Evolutionary conservation across 2,888 invertebrate genomes (phyloP), one percentile per base, ranked within the genome.

Genomic region (Tachystola acroxantha): DNA sequence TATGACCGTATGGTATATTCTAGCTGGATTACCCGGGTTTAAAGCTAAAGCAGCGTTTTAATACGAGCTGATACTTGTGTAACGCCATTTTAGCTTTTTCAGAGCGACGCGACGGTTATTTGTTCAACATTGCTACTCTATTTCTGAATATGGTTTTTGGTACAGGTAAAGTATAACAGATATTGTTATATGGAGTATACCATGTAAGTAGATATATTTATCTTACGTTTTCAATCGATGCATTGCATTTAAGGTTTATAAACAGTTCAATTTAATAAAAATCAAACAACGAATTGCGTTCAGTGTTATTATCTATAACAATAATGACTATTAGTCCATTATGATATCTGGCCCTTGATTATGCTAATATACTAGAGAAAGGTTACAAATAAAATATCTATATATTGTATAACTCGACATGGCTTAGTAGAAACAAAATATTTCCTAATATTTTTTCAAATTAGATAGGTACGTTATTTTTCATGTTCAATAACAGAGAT

Each of bases 231-330:
- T 79, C 77, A 80, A 77, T 77, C 57, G 75, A 85, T 85, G 85
- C 85, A 85, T 85, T 82, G 84, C 85, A 85, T 85, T 78, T 72
- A 73, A 67, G 65, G 68, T 58, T 81, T 82, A 65, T 59, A 63
- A 70, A 70, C 68, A 81, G 82, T 85, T 85, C 84, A 85, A 85
- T 85, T 85, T 73, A 74, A 75, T 79, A 78, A 72, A 78, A 86
- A 85, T 84, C 82, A 85, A 85, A 85, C 85, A 75, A 80, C 65
- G 74, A 59, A 65, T 70, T 67, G 55, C 61, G 58, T 34, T 71
- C 60, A 63, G 61, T 61, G 56, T 72, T 70, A 70, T 11, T 50
- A 72, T 63, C 64, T 69, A 77, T 58, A 64, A 67, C 52, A 55
- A 65, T 62, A 72, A 69, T 70, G 69, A 72, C 71, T 61, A 69